Evolutionary conservation across 2,888 invertebrate genomes (phyloP).

Genomic region (Netelia inedita): DNA sequence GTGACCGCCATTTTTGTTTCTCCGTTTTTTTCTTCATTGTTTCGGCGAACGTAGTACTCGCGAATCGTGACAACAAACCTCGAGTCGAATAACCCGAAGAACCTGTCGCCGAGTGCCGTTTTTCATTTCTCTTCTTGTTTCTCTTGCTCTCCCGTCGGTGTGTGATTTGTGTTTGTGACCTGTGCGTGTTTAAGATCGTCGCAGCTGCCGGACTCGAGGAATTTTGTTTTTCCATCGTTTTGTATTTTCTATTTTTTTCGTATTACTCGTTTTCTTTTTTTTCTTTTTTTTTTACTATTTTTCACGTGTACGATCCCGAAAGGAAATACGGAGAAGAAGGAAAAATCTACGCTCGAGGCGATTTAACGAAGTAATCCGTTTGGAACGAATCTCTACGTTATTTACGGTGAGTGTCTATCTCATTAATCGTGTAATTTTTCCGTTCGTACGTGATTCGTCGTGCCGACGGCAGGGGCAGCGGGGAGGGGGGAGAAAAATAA

Average conservation of each 20-base stretch:
- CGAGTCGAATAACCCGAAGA: background rate
- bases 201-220: slow-evolving; percentile 35
- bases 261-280: no score
- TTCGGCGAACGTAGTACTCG: background rate
- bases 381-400: slow-evolving; percentile 14
- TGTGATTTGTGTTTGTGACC: slow-evolving; percentile 32
- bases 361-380: background rate
- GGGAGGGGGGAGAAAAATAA: no score
- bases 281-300: background rate
- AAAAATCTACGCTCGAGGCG: background rate
- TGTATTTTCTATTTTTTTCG: slow-evolving; percentile 4
- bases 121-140: background rate
- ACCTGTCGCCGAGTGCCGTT: no score
- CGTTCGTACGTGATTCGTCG: no score
- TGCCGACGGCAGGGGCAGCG: no score
- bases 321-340: slow-evolving; percentile 6
- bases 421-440: no score
- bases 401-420: slow-evolving; percentile 35
- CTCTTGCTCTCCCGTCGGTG: background rate
- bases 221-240: slow-evolving; percentile 20
- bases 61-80: background rate
- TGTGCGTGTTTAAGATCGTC: slow-evolving; percentile 6
- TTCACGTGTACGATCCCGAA: background rate
- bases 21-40: background rate
- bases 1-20: background rate